Base-by-base conservation (phyloP, 2,888 invertebrate species). In the Lomographa bimaculata region DNA sequence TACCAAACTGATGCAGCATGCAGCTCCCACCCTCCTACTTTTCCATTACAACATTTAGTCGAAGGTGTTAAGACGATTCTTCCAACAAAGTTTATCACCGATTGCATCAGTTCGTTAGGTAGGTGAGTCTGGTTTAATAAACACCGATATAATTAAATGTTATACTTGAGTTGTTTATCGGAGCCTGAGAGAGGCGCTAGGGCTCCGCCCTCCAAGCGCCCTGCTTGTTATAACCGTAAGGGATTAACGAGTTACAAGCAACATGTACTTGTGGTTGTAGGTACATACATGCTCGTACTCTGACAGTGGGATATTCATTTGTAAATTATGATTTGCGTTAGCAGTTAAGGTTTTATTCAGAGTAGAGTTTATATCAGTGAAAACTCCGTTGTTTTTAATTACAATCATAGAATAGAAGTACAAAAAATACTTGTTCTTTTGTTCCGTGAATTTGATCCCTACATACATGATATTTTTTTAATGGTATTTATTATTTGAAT, bases 131-230 rank as follows among this genome's bases (percentile, higher is more conserved):
- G 74, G 71, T 79, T 84, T 83, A 85, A 86, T 86, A 82, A 84
- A 83, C 77, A 76, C 77, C 71, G 81, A 81, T 89, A 81, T 89
- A 87, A 87, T 87, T 86, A 86, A 89, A 89, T 83, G 83, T 82
- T 85, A 83, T 82, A 73, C 65, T 66, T 69, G 86, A 83, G 79
- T 85, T 80, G 87, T 86, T 85, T 86, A 85, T 86, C 42, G 42
- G 30, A 79, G 49, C 60, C 54, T 48, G 55, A 54, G 38, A 60
- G 62, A 71, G 70, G 71, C 65, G 68, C 68, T 61, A 60, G 67
- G 54, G 63, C 64, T 57, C 77, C 77, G 78, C 80, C 80, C 73
- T 63, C 51, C 54, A 60, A 59, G 71, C 73, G 77, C 78, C 70
- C 66, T 64, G 61, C 72, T 73, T 59, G 73, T 68, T 72, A 67